Conservation (phyloP, 2,888 invertebrate species). For the Plemyria rubiginata region DNA sequence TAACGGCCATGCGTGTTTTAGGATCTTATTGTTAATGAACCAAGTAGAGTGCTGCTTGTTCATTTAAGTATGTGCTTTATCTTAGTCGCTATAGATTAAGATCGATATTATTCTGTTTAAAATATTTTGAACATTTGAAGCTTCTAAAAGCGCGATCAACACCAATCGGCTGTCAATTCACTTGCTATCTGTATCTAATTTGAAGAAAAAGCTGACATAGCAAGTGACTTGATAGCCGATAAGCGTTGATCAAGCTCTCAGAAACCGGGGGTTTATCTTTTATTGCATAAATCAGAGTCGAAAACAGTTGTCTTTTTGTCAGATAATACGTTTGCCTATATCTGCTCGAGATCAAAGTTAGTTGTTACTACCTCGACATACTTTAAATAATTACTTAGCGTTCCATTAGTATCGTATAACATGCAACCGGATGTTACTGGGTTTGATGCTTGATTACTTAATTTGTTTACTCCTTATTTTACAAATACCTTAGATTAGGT, state of each 20-base stretch:
- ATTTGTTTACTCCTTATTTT: constrained; percentile 20
- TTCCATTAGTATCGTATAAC: constrained; percentile 45
- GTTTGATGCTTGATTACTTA: constrained; percentile 33
- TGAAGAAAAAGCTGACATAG: too few species aligned
- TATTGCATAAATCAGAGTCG: not conserved
- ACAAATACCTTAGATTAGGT: constrained; percentile 10
- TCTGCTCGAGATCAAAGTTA: constrained; percentile 40
- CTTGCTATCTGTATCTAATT: too few species aligned
- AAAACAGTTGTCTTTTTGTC: constrained; percentile 17
- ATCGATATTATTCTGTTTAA: too few species aligned
- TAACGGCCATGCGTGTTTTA: constrained; percentile 54
- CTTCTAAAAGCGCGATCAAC: too few species aligned
- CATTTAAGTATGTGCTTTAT: not conserved
- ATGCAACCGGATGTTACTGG: constrained; percentile 35
- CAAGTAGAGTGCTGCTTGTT: not conserved
- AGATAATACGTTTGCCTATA: constrained; percentile 39
- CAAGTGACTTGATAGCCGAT: too few species aligned
- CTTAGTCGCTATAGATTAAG: not conserved
- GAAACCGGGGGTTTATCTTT: too few species aligned
- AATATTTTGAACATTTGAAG: too few species aligned
- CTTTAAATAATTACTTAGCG: constrained; percentile 48
- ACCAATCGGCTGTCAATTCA: too few species aligned
- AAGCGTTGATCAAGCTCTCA: too few species aligned
- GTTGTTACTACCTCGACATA: constrained; percentile 55
- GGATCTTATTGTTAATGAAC: not conserved